Conservation (phyloP, 1,140 invertebrate species). For the Platyscapa corneri region DNA sequence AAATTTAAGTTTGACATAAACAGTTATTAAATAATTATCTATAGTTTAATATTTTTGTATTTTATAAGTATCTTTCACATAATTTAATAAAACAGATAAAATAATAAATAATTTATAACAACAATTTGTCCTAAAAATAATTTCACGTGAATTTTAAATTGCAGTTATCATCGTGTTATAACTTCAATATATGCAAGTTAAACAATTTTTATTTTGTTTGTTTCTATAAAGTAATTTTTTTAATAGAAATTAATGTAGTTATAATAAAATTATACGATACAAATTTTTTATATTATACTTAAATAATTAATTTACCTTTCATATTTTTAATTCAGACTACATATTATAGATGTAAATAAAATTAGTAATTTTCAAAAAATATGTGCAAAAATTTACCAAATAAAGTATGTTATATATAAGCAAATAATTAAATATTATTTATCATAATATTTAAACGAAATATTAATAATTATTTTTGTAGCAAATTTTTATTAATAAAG, state of each 20-base stretch:
- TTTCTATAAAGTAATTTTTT: not conserved
- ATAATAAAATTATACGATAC: not conserved
- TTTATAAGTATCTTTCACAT: not conserved
- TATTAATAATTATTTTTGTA: too few species aligned
- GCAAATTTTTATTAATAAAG: too few species aligned
- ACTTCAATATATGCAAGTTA: not conserved
- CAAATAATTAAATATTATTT: too few species aligned
- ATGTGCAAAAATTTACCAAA: too few species aligned
- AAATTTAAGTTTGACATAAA: not conserved
- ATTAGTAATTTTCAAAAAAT: too few species aligned
- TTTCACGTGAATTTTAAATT: not conserved
- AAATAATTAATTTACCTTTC: too few species aligned
- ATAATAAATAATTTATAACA: not conserved
- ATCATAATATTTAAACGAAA: too few species aligned
- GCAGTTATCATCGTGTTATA: not conserved
- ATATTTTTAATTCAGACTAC: too few species aligned
- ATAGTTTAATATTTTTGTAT: not conserved
- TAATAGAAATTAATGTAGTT: not conserved
- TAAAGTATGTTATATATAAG: too few species aligned
- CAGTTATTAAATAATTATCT: too few species aligned
- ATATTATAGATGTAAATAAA: too few species aligned
- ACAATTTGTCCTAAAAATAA: not conserved
- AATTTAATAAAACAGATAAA: not conserved
- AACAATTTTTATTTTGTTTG: not conserved
- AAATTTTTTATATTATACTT: too few species aligned